Base-by-base conservation (phyloP, 2,113 vertebrate genomes). In the Lampris incognitus region DNA sequence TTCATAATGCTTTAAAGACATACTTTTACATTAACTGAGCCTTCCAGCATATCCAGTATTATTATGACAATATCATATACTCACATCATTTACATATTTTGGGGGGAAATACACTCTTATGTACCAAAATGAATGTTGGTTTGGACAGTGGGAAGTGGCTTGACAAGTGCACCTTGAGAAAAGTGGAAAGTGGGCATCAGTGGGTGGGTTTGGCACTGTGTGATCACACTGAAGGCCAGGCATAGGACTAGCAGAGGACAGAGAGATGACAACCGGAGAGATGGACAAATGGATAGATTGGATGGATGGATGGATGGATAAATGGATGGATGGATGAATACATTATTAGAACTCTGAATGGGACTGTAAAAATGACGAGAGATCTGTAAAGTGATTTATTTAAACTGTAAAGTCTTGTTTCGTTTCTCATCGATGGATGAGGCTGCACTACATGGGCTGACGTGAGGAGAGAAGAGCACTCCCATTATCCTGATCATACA, bases 1-100 rank as follows among this genome's bases (percentile, higher is more conserved):
- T 93, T 92, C 74, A 82, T 88, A 74, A 90, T 81, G 85, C 90
- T 92, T 92, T 84, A 85, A 92, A 83, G 82, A 93, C 84, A 83
- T 74, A 75, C 68, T 84, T 86, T 87, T 83, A 88, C 87, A 86
- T 86, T 74, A 89, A 89, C 83, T 94, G 89, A 92, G 91, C 88
- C 90, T 92, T 79, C 74, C 82, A 88, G 88, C 87, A n/a, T 88
- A 90, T 90, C 72, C 88, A 92, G 92, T 93, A 91, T 89, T 93
- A 88, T 82, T 78, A 86, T 84, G 80, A 72, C 74, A 78, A 61
- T 79, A 78, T 77, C 82, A 84, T 92, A 89, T 92, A 93, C 73
- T 86, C 80, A 87, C 79, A 89, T 86, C 73, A 72, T 69, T 88
- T 86, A 83, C 60, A 69, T 79, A 38, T 86, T 90, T 87, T 3